Base-by-base conservation (phyloP, 2,888 invertebrate species). In the Torymus auratus region DNA sequence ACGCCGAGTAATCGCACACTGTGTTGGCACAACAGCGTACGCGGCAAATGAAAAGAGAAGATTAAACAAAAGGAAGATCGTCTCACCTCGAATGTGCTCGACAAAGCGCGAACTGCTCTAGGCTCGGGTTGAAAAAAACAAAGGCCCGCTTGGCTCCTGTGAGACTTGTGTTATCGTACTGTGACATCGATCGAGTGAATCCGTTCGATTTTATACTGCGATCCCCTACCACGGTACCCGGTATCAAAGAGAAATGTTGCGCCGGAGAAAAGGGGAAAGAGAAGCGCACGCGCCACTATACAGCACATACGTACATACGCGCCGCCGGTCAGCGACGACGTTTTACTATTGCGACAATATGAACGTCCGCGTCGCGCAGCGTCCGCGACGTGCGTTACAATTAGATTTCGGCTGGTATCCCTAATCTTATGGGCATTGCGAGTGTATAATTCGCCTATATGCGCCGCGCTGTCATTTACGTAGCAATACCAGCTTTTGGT, bases 201-300 rank as follows among this genome's bases (percentile, higher is more conserved):
- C 60, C 79, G 80, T 85, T 84, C 86, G 87, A 87, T 88, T 89
- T 89, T 90, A 90, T 90, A 90, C 85, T 79, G 81, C 81, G 23
- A 82, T 84, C 65, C 84, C 84, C 83, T 82, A 82, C 85, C 78
- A 15, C 52, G 12, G 50, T 50, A 15, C 41, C 15, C 50, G 60
- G 15, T 64, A 62, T 70, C 62, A 70, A 70, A 70, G 71, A 78
- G 78, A 78, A 78, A 78, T 71, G 70, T 23, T 41, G 53, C 52
- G n/a, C 13, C 4, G 50, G 50, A 56, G 64, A 83, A 82, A 83
- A 83, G 78, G 78, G 80, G 67, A 20, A 28, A 55, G 17, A 62
- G 68, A 68, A 41, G 20, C 50, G 23, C 68, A 14, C 69, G 56
- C 53, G 17, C 50, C 4, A 3, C 17, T 41, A 17, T 56, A 56